These are phyloP conservation scores for Acleris literana DNA, from an alignment of 2,888 invertebrate genomes.

Conservation along the genomic window DNA sequence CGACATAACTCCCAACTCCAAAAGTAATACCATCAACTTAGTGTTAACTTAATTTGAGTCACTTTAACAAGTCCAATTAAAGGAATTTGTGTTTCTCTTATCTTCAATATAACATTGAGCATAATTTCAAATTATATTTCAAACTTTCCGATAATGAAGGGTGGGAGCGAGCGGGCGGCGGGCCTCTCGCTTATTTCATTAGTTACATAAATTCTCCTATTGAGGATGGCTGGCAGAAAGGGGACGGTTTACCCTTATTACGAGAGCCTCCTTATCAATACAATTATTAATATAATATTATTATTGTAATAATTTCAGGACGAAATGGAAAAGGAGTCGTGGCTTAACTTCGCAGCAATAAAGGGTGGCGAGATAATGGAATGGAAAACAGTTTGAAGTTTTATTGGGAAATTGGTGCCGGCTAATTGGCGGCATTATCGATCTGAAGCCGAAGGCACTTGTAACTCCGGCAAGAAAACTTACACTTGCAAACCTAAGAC, in stretches of 20 bases:
- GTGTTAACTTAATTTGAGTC: slow-evolving; percentile 84
- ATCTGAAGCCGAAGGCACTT: slow-evolving; percentile 65
- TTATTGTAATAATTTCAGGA: slow-evolving; percentile 83
- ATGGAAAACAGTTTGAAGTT: slow-evolving; percentile 84
- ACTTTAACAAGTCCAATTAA: slow-evolving; percentile 85
- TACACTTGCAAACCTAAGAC: too few relatives aligned
- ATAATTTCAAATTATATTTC: slow-evolving; percentile 85
- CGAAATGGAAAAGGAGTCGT: slow-evolving; percentile 73
- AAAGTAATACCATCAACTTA: slow-evolving; percentile 84
- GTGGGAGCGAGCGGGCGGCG: slow-evolving; percentile 67
- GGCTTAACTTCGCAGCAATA: slow-evolving; percentile 82
- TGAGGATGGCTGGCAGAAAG: slow-evolving; percentile 83
- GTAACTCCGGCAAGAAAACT: slow-evolving; percentile 46
- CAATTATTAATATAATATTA: slow-evolving; percentile 84
- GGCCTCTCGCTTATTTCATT: slow-evolving; percentile 83
- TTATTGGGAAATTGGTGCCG: slow-evolving; percentile 82
- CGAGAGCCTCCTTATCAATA: slow-evolving; percentile 84
- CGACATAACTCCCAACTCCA: slow-evolving; percentile 80
- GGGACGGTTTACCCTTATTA: slow-evolving; percentile 84
- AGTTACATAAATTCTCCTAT: slow-evolving; percentile 84
- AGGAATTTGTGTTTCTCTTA: slow-evolving; percentile 85
- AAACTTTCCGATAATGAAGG: slow-evolving; percentile 84
- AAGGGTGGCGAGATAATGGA: slow-evolving; percentile 83
- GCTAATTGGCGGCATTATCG: slow-evolving; percentile 82
- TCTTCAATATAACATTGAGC: slow-evolving; percentile 84